A percentile compares a stretch with the other conserved stretches of the same genome.
Evolutionary conservation across 2,113 vertebrate species (phyloP).

Genomic region (Rafetus swinhoei): DNA sequence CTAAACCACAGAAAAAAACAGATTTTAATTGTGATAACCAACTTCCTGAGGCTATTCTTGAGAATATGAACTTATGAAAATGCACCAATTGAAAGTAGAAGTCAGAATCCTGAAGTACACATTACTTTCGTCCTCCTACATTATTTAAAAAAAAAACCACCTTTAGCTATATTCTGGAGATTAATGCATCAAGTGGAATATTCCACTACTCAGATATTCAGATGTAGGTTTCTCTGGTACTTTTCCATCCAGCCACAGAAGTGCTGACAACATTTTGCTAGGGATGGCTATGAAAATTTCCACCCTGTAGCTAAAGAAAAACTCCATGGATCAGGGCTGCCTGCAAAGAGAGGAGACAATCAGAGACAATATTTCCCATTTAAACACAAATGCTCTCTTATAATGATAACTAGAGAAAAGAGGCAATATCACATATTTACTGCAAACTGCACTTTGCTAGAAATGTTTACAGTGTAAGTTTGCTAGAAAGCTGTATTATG

Average conservation of each 20-base stretch:
- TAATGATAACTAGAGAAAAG: slow-evolving; percentile 53
- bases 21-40: rapidly evolving
- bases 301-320: background rate
- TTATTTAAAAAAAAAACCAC: background rate
- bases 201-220: background rate
- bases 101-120: background rate
- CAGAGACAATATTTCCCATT: background rate
- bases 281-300: background rate
- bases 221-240: background rate
- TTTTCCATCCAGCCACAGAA: background rate
- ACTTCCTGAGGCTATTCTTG: background rate
- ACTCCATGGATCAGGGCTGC: background rate
- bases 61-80: background rate
- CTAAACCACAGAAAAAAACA: background rate
- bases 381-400: slow-evolving; percentile 43
- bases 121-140: rapidly evolving
- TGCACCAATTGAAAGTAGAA: background rate
- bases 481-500: slow-evolving; percentile 17
- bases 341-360: background rate
- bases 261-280: background rate
- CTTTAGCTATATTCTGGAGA: background rate
- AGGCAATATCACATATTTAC: slow-evolving; percentile 37
- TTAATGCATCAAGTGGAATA: background rate
- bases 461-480: slow-evolving; percentile 44
- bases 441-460: slow-evolving; percentile 10